These are phyloP conservation scores for Siniperca chuatsi DNA, from an alignment of 2,113 vertebrate species.

Conservation along the genomic window DNA sequence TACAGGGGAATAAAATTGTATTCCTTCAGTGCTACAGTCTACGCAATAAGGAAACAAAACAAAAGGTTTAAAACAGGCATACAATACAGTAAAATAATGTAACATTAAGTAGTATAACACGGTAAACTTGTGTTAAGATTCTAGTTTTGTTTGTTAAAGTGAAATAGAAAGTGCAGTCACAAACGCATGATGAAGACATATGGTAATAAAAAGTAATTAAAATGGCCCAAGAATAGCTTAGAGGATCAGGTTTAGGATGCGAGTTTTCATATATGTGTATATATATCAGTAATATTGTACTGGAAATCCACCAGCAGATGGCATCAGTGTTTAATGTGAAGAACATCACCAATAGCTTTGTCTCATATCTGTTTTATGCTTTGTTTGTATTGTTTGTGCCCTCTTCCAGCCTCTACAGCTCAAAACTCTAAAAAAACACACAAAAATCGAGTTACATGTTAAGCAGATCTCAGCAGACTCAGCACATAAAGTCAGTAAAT, in stretches of 20 bases:
- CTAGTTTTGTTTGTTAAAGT: not conserved
- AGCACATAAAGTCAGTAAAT: not conserved
- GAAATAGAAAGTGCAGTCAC: not conserved
- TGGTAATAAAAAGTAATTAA: not conserved
- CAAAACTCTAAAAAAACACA: not conserved
- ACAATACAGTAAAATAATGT: not conserved
- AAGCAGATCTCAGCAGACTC: not conserved
- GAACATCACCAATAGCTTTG: not conserved
- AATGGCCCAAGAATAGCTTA: not conserved
- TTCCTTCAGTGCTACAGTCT: no score
- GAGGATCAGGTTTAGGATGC: not conserved
- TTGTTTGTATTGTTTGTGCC: not conserved
- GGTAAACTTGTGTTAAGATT: not conserved
- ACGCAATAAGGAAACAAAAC: not conserved
- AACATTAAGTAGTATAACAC: not conserved
- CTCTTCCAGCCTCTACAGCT: no score
- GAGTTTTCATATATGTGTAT: not conserved
- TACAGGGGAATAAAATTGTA: not conserved
- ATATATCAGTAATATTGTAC: not conserved
- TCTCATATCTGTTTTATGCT: not conserved
- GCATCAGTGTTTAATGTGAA: slow-evolving; percentile 55
- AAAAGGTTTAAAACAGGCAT: not conserved
- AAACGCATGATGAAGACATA: no score
- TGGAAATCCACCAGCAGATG: slow-evolving; percentile 69
- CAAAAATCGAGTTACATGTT: not conserved